phyloP scores from a whole-genome alignment of 2,797 vertebrate genomes.

The Scyliorhinus canicula region DNA sequence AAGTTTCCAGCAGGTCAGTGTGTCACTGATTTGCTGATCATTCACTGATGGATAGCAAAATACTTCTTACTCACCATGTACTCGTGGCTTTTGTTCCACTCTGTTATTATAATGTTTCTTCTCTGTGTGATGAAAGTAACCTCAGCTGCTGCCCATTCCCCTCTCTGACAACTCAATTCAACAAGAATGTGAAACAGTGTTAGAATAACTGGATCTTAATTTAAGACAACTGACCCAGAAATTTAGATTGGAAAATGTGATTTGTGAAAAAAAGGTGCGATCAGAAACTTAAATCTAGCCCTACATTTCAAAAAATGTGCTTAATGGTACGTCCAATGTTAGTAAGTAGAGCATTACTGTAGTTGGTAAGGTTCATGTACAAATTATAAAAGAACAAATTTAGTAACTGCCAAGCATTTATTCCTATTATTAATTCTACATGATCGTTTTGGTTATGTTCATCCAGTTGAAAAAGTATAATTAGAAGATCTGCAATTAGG shows the following conservation, averaged over 20 bases:
- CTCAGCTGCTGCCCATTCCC: neutral
- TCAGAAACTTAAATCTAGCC: neutral
- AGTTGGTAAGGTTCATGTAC: neutral
- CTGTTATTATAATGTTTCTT: neutral
- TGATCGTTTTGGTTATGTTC: neutral
- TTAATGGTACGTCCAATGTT: neutral
- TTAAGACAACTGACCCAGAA: neutral
- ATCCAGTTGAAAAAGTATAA: neutral
- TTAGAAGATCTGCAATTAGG: neutral
- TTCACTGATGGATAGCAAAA: neutral
- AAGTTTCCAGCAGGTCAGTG: neutral
- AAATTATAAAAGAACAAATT: neutral
- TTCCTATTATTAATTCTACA: neutral
- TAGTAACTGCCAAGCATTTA: neutral
- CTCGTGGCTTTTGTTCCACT: neutral
- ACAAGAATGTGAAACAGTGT: neutral
- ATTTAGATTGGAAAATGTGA: neutral
- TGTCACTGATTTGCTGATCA: neutral
- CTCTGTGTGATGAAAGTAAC: neutral
- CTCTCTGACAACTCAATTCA: neutral
- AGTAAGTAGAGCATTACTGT: neutral
- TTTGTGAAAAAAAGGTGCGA: neutral
- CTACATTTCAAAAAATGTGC: neutral
- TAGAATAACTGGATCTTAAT: neutral
- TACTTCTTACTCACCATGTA: neutral